Conservation (phyloP, 2,888 invertebrate genomes). For the Glyphotaelius pellucidus region DNA sequence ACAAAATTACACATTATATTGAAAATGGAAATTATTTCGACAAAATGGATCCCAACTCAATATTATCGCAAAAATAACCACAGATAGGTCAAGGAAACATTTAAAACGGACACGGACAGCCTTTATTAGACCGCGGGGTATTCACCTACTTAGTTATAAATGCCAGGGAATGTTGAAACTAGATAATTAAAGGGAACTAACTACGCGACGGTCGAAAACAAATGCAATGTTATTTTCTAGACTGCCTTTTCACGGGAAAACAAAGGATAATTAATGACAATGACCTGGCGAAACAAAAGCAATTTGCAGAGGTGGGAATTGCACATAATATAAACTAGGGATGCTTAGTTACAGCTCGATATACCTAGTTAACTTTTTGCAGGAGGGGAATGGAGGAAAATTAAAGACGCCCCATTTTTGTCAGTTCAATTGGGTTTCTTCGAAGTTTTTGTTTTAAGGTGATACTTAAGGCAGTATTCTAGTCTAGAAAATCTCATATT, state of each 20-base stretch:
- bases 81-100: not conserved
- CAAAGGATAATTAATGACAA: not conserved
- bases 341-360: not conserved
- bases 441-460: too few species aligned
- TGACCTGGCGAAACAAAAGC: not conserved
- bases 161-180: not conserved
- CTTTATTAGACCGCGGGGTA: not conserved
- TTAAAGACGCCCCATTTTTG: too few species aligned
- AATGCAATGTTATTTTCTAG: not conserved
- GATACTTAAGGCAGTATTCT: too few species aligned
- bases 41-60: not conserved
- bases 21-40: not conserved
- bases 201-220: not conserved
- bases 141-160: not conserved
- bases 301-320: not conserved
- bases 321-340: not conserved
- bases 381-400: too few species aligned
- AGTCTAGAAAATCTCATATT: too few species aligned
- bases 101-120: not conserved
- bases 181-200: constrained; percentile 2
- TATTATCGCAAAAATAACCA: not conserved
- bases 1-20: not conserved
- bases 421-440: too few species aligned
- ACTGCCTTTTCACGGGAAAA: not conserved
- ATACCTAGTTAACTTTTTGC: not conserved